Base-by-base conservation (phyloP, 2,888 invertebrate species). In the Polydrusus tereticollis region DNA sequence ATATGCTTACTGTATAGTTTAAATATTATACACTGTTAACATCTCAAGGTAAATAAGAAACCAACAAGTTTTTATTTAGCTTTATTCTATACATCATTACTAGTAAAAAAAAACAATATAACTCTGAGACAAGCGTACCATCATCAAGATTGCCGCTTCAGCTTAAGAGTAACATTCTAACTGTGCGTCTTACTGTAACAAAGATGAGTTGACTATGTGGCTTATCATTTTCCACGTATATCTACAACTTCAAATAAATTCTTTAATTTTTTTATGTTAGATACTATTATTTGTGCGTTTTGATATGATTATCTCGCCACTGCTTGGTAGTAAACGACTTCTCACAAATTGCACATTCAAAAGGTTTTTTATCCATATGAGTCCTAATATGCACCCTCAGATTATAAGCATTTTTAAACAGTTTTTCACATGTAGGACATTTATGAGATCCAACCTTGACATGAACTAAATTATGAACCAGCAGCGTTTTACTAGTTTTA, bases 361-460 rank as follows among this genome's bases (percentile, higher is more conserved):
- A 80, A 6, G 82, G 82, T 73, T 87, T 88, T 29, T 87, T 87
- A 0, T 87, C 88, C 14, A 87, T 88, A 71, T 89, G 89, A 59
- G 86, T 87, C 0, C 86, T 79, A 86, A 87, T 86, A 75, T 89
- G 88, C 29, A 77, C 73, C 20, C 72, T 77, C n/a, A 81, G 65
- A 36, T 52, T 33, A n/a, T 20, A 29, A 1, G 12, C 2, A 2
- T 8, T 14, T 43, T 58, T 45, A 36, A 67, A 45, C 8, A 3
- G 0, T 20, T 64, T 64, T 4, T 21, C 21, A 10, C 64, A 64
- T 2, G 38, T 52, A 4, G 26, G 21, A 23, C 64, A 64, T 14
- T 86, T 81, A 50, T 70, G 69, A 14, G 41, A 45, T 6, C 65
- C 60, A 1, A 85, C 85, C 66, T 87, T 87, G 0, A n/a, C 23